Evolutionary conservation across 2,113 vertebrate genomes (phyloP), one percentile per base, ranked within the genome.

Genomic region (Leptocoma aspasia): DNA sequence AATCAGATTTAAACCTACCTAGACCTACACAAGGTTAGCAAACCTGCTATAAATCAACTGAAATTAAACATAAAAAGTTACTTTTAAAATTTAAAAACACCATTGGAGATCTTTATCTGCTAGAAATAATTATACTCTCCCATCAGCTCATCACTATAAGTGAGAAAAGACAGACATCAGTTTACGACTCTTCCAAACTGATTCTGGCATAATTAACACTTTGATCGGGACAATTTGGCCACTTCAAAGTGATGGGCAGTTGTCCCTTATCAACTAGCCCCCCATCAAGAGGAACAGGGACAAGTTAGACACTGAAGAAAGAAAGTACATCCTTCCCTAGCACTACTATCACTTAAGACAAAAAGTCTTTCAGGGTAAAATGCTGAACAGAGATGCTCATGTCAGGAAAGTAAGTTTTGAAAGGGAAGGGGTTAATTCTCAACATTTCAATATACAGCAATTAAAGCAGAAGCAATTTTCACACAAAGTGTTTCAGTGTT

Each of bases 381-480:
- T 4, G 11, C 15, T 69, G 37, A 69, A 33, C 20, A 89, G 45
- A 90, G 28, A 41, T 4, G 1, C 8, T 44, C n/a, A 15, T 0
- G 0, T n/a, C 50, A 57, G 50, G n/a, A 81, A 53, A 71, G 7
- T 12, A 69, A 33, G 18, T 30, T 88, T 80, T 77, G 31, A 90
- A 82, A 83, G 47, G 31, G 15, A 81, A 76, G 3, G 8, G 30
- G 30, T 81, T 65, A 52, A 65, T 53, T 89, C 30, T 78, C 52
- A 75, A 6, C 8, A 12, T 72, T 53, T 68, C 31, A 64, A 71
- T 33, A 35, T 7, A 35, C 4, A 78, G 54, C 35, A 72, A 83
- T 45, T 80, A 45, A 84, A 78, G 19, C 24, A 92, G 57, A 80
- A 83, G 9, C 49, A 81, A 92, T 94, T 95, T 78, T 89, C 83